Evolutionary conservation across 2,888 invertebrate species (phyloP).

Genomic region (Dolomedes plantarius): DNA sequence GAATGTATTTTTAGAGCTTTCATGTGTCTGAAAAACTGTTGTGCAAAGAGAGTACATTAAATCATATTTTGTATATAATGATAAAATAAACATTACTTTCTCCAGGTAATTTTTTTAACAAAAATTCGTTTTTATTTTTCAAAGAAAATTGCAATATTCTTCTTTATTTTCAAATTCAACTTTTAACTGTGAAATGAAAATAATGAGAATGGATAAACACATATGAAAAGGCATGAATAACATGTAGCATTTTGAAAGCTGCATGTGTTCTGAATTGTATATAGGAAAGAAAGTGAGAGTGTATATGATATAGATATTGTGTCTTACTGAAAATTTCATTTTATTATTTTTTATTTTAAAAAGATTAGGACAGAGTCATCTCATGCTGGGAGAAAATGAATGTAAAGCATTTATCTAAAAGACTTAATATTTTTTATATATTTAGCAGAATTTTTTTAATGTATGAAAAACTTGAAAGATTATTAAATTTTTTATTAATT

Average conservation of each 20-base stretch:
- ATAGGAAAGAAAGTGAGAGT: background rate
- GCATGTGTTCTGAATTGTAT: background rate
- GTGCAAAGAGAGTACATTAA: constrained; percentile 14
- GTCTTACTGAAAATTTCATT: background rate
- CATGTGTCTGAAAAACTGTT: constrained; percentile 1
- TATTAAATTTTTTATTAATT: too few relatives aligned
- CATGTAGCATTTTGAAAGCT: background rate
- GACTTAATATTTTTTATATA: too few relatives aligned
- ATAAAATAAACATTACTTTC: constrained; percentile 7
- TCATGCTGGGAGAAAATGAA: background rate
- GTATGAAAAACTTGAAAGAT: too few relatives aligned
- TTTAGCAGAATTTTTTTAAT: too few relatives aligned
- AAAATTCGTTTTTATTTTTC: constrained; percentile 10
- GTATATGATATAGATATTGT: background rate
- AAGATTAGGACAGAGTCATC: background rate
- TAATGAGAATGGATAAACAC: too few relatives aligned
- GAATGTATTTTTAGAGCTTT: constrained; percentile 57
- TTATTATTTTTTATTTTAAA: background rate
- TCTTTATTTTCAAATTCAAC: constrained; percentile 3
- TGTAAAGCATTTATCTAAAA: background rate
- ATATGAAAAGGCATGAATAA: background rate
- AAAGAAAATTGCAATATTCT: background rate
- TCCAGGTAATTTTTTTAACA: background rate
- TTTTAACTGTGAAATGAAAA: background rate
- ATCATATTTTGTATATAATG: constrained; percentile 23